Base-by-base conservation (phyloP, 2,797 vertebrate genomes). In the Danio aesculapii region DNA sequence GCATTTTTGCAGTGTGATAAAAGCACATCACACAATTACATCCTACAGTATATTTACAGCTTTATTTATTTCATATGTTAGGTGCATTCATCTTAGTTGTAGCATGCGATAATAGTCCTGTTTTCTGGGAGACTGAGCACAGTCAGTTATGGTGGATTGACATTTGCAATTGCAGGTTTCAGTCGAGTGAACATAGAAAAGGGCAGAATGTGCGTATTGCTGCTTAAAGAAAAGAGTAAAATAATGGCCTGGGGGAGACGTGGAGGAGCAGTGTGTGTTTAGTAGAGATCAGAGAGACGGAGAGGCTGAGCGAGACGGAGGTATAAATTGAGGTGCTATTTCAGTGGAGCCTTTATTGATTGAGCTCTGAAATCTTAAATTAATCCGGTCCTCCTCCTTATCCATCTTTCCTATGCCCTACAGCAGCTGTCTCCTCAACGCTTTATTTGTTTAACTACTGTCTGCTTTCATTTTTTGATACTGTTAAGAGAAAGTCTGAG, bases 271-370 rank as follows among this genome's bases (percentile, higher is more conserved):
- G 58, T 4, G 43, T 64, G 61, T 59, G 47, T 72, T 81, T 75
- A 16, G 5, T 6, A 43, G 52, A 41, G 55, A 81, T 79, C 67
- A 72, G 61, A 55, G 63, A 66, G 69, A 73, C 14, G 8, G 52
- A 55, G 47, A 53, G 10, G 44, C 58, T 61, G 67, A 59, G 63
- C 59, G 57, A 75, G 71, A 69, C 13, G 66, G 53, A 62, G 14
- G 16, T 71, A 67, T 77, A 81, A 52, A 81, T 69, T 68, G 41
- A 84, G 69, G 62, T 72, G 79, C 72, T 71, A 71, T 80, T 84
- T 82, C 58, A 52, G 59, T 84, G 76, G 74, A 74, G 62, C 73
- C 70, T 69, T 77, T 82, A 84, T 83, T 81, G 64, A 84, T 83
- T 76, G 47, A 66, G 78, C 75, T 75, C 63, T 79, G 59, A 82